Evolutionary conservation across 2,113 vertebrate genomes (phyloP).

Genomic region (Datnioides undecimradiatus): DNA sequence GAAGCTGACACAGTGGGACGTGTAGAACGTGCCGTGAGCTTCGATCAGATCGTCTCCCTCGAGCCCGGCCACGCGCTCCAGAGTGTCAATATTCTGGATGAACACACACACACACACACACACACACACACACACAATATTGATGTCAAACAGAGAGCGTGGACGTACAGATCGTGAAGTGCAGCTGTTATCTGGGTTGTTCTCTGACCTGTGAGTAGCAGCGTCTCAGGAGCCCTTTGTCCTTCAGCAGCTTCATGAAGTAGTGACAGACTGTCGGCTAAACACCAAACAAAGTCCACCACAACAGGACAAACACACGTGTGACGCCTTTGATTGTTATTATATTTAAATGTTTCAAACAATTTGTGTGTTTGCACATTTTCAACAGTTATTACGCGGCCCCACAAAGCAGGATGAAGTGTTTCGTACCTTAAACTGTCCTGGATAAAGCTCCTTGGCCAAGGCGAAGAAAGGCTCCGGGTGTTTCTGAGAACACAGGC

Average conservation of each 20-base stretch:
- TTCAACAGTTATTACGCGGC: neutral
- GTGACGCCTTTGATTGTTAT: neutral
- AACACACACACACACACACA: slow-evolving; percentile 7
- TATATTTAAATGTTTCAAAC: too few relatives aligned
- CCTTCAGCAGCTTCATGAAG: slow-evolving; percentile 92
- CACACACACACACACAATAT: neutral
- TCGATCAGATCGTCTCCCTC: slow-evolving; percentile 89
- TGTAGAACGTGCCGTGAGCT: slow-evolving; percentile 93
- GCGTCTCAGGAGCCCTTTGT: slow-evolving; percentile 89
- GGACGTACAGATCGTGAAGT: neutral
- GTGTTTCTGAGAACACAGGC: slow-evolving; percentile 84
- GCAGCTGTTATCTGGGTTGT: neutral
- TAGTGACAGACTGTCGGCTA: slow-evolving; percentile 94
- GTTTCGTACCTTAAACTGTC: slow-evolving; percentile 92
- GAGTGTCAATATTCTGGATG: slow-evolving; percentile 91
- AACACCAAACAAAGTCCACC: neutral
- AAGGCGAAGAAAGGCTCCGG: slow-evolving; percentile 94
- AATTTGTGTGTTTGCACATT: too few relatives aligned
- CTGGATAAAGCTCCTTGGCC: slow-evolving; percentile 92
- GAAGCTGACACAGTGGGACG: slow-evolving; percentile 88
- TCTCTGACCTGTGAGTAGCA: slow-evolving; percentile 91
- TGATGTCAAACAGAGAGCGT: neutral
- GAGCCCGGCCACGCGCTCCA: slow-evolving; percentile 91
- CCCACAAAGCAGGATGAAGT: neutral
- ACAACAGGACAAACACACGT: neutral